Conservation (phyloP, 1,140 invertebrate genomes). For the Leptinotarsa lineolata region DNA sequence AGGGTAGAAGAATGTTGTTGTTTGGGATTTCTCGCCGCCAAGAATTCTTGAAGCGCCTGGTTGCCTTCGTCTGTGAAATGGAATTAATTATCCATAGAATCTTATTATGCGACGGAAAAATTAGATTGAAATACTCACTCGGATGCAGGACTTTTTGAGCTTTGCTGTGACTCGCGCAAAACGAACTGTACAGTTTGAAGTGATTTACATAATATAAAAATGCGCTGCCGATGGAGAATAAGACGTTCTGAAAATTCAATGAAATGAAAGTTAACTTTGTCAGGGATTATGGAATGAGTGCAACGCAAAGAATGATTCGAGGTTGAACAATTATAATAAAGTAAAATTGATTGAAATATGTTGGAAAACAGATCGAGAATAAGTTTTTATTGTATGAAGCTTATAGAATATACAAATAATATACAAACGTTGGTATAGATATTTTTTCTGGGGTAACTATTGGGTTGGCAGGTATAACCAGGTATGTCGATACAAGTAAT, state of each 20-base stretch:
- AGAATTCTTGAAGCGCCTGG: slow-evolving; percentile 93
- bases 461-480: no score
- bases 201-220: slow-evolving; percentile 98
- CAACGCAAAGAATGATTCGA: no score
- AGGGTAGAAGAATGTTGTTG: slow-evolving; percentile 95
- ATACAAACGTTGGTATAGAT: no score
- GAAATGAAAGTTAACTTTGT: slow-evolving; percentile 5
- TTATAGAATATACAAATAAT: no score
- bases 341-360: no score
- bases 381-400: no score
- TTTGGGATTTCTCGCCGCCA: slow-evolving; percentile 89
- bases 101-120: slow-evolving; percentile 3
- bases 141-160: slow-evolving; percentile 98
- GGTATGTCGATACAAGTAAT: no score
- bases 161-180: slow-evolving; percentile 98
- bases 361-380: no score
- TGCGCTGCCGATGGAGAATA: slow-evolving; percentile 94
- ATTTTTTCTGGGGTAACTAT: no score
- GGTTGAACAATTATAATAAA: no score
- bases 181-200: slow-evolving; percentile 98
- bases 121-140: slow-evolving; percentile 70
- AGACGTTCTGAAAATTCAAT: slow-evolving; percentile 79
- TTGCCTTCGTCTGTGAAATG: slow-evolving; percentile 83
- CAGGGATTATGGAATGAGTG: neutral
- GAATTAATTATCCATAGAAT: slow-evolving; percentile 17